phyloP scores from a whole-genome alignment of 2,797 vertebrate genomes.

The Sebastes vulpes region DNA sequence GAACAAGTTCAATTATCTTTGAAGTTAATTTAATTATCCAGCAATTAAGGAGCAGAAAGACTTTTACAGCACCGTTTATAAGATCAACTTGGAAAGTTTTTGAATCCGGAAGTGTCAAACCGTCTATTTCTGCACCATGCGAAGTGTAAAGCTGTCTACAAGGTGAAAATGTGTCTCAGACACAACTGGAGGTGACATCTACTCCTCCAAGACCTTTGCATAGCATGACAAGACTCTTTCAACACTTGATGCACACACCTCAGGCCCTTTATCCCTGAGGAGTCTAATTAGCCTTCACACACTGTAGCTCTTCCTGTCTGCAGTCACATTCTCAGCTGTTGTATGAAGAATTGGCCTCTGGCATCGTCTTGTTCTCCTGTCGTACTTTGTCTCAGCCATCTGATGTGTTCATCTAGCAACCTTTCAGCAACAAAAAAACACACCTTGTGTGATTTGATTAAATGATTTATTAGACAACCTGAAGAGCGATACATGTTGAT shows the following conservation, averaged over 20 bases:
- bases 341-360: not conserved
- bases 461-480: not conserved
- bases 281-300: not conserved
- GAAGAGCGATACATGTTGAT: not conserved
- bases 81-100: not conserved
- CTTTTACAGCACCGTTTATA: not conserved
- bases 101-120: not conserved
- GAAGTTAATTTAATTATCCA: not conserved
- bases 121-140: not conserved
- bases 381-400: not conserved
- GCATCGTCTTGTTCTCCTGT: not conserved
- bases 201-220: constrained; percentile 39
- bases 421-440: not conserved
- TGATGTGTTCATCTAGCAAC: not conserved
- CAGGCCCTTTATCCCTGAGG: not conserved
- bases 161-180: constrained; percentile 22
- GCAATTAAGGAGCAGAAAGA: not conserved
- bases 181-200: not conserved
- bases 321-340: constrained; percentile 25
- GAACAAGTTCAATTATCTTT: not conserved
- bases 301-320: not conserved
- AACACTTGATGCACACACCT: not conserved
- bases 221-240: constrained; percentile 29
- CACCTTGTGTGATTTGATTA: not conserved
- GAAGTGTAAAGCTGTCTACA: constrained; percentile 25